These are phyloP conservation scores for Bombycilla garrulus DNA, from an alignment of 2,113 vertebrate genomes.

Conservation along the genomic window DNA sequence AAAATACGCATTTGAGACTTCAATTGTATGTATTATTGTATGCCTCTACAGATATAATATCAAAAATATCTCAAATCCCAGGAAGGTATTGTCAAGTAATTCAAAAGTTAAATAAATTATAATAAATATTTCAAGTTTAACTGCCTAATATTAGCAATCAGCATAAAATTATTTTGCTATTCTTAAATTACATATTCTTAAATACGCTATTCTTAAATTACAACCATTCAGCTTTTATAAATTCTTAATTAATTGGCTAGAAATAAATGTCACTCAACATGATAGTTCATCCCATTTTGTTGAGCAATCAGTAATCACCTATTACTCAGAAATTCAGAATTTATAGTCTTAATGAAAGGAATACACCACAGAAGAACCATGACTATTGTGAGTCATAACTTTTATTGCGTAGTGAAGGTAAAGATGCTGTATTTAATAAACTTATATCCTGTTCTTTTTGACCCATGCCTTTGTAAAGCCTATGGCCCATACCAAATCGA, in stretches of 20 bases:
- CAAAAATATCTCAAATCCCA: background rate
- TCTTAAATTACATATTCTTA: background rate
- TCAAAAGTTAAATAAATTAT: background rate
- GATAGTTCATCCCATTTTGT: background rate
- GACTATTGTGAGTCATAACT: background rate
- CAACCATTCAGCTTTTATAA: background rate
- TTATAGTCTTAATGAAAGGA: background rate
- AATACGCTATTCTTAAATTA: background rate
- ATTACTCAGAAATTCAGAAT: background rate
- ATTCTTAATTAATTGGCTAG: background rate
- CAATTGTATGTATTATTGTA: background rate
- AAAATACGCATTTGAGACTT: background rate
- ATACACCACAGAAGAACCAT: background rate
- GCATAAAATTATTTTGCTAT: background rate
- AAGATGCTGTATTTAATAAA: background rate
- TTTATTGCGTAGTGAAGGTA: background rate
- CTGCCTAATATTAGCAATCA: background rate
- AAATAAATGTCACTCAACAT: background rate
- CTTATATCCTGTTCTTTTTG: background rate
- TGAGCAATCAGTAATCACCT: background rate
- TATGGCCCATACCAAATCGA: background rate
- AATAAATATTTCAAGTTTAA: background rate
- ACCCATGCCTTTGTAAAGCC: background rate
- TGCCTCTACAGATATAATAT: background rate
- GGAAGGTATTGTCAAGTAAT: background rate